Base-by-base conservation (phyloP, 2,888 invertebrate species). In the Apotomis capreana region DNA sequence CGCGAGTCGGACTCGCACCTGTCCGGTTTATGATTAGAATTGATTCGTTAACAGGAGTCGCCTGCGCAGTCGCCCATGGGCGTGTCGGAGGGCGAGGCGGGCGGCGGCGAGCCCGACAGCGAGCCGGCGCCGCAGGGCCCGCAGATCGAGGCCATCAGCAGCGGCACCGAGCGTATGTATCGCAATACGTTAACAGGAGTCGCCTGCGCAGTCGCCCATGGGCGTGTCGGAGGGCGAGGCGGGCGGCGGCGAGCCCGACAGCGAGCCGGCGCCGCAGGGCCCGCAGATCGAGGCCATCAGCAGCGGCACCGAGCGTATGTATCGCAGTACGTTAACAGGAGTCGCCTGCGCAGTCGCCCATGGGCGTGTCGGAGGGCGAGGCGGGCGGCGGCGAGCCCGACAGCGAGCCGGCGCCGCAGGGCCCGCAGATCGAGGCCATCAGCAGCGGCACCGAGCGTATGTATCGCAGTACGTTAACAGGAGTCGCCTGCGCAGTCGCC, bases 81-180 rank as follows among this genome's bases (percentile, higher is more conserved):
- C 13, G 13, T 10, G 13, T 13, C 60, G 57, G 12, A 57, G 10
- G 51, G n/a, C 12, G 40, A 79, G 54, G 8, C 49, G 9, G 49
- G 49, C 49, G 84, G 78, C 61, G 82, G 79, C 82, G 89, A 78
- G 81, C 83, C 78, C 74, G 85, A 78, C 84, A 81, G 80, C 79
- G 84, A 84, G 78, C 91, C 93, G 68, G 83, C 86, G 46, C 83
- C 87, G 70, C 87, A 90, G 70, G 89, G 89, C 77, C 94, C 92
- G 79, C 94, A 95, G 86, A 95, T 95, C 74, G 95, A 97, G 83
- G 95, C 96, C 67, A 97, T 96, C 76, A 96, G 96, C 87, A 96
- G 96, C 82, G 96, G 96, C 80, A 95, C 95, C 26, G 95, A 95
- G 79, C 94, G 95, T 94, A 77, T 77, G 86, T 84, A 76, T 37